Base-by-base conservation (phyloP, 2,113 vertebrate genomes). In the Saimiri boliviensis region DNA sequence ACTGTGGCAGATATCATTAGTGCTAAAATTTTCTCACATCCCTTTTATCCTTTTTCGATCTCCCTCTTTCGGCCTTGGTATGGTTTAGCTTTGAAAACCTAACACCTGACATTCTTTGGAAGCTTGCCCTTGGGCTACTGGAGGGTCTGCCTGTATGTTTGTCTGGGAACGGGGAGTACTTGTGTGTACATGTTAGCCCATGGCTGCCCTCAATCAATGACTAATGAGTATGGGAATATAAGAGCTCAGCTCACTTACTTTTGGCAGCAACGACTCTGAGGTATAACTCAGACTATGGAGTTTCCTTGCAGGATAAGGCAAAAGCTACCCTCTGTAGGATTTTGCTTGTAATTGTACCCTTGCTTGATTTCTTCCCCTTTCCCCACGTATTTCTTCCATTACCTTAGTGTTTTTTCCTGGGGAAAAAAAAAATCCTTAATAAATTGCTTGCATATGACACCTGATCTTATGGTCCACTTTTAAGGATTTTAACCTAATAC, bases 241-340 rank as follows among this genome's bases (percentile, higher is more conserved):
- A 89, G 70, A 68, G 21, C 45, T 89, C 79, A 96, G 42, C 40
- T 89, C 49, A 89, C 42, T 84, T 89, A 27, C 27, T 82, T 96
- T 63, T 68, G 37, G 25, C 40, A n/a, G 42, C 54, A 86, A 47
- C 23, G 86, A 90, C n/a, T 81, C 35, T 82, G 54, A 91, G 37
- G 82, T 37, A 76, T 40, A 87, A 30, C 32, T 92, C 63, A 54
- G 8, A 54, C 30, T 40, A 25, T 32, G 12, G 54, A 37, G 19
- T 40, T 95, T 40, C 21, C 40, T 81, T 83, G 40, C 13, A 82
- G 54, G 23, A 63, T 82, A 63, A 74, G n/a, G 21, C 37, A 58
- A 5, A 77, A 71, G 16, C 10, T 79, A 83, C 6, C 32, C 32
- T 89, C 14, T 52, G 8, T 54, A 71, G 10, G 3, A 68, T 71